Evolutionary conservation across 2,888 invertebrate species (phyloP), one percentile per base, ranked within the genome.

Genomic region (Marronus borbonicus): DNA sequence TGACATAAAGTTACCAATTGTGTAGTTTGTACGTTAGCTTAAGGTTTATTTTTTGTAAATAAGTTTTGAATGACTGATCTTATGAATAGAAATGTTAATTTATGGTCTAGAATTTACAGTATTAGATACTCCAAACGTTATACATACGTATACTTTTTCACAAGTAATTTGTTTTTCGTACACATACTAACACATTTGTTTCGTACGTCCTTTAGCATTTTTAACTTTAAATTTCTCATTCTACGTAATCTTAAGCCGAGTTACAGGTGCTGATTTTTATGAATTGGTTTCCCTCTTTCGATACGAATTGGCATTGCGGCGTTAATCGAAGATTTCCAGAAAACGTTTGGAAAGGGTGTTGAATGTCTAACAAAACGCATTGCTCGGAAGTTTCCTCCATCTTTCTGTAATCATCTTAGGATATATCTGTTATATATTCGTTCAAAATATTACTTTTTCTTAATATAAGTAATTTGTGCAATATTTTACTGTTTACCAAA

Each of bases 401-500:
- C 7, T 39, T 5, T 55, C 12, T 17, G n/a, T 55, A 12, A n/a
- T 55, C 17, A 3, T 55, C 14, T 20, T 55, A 55, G 55, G 14
- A 31, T 31, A 3, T 31, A 10, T 62, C 3, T 62, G 3, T 31
- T 24, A 14, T 24, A 62, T 28, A 62, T 31, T 62, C 28, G 44
- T 44, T 44, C 31, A 4, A 24, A 60, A 3, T 62, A 7, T 62
- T 28, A 12, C 3, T 7, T 31, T 14, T 62, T 31, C 31, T 62
- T 31, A 31, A 14, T 20, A 20, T 66, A 66, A 20, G 24, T 44
- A 39, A 10, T 49, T 24, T 24, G 66, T 66, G 66, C 66, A 66
- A 66, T 66, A 66, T 66, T 49, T 66, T 66, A 28, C 17, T 66
- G 24, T 66, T 49, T 66, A 66, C 66, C 66, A 66, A 66, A 66